These are phyloP conservation scores for Blastomussa wellsi DNA, from an alignment of 92 coral and sea anemone genomes.

Conservation along the genomic window DNA sequence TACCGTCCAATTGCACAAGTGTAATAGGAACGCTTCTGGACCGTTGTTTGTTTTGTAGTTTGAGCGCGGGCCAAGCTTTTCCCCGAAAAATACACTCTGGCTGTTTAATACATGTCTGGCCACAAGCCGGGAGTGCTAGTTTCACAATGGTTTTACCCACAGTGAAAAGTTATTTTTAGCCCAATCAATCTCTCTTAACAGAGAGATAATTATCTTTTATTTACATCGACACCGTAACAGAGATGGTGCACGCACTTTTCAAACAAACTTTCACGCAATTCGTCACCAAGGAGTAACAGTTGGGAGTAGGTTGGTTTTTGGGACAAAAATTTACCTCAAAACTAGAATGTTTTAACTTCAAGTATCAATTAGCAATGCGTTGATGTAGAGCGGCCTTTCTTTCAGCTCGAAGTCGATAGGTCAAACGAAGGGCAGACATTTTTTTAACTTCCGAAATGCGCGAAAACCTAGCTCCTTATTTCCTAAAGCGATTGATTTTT, in stretches of 20 bases:
- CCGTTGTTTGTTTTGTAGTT: not conserved
- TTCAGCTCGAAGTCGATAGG: not conserved
- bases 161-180: slow-evolving; percentile 8
- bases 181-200: slow-evolving; percentile 9
- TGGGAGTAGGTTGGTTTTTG: not conserved
- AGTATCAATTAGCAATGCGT: not conserved
- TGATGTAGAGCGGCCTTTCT: not conserved
- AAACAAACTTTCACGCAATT: not conserved
- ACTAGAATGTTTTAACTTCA: not conserved
- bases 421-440: slow-evolving; percentile 10
- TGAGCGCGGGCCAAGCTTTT: not conserved
- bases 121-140: not conserved
- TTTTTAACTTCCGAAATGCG: slow-evolving; percentile 28
- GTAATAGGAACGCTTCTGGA: not conserved
- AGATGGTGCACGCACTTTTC: slow-evolving; percentile 13
- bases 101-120: not conserved
- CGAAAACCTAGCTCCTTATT: not conserved
- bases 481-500: not conserved
- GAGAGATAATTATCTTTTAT: slow-evolving; percentile 20
- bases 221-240: slow-evolving; percentile 21
- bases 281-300: not conserved
- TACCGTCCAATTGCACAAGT: not conserved
- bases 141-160: not conserved
- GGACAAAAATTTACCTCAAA: not conserved
- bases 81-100: not conserved